These are phyloP conservation scores for Sander lucioperca DNA, from an alignment of 2,113 vertebrate species.

Conservation along the genomic window DNA sequence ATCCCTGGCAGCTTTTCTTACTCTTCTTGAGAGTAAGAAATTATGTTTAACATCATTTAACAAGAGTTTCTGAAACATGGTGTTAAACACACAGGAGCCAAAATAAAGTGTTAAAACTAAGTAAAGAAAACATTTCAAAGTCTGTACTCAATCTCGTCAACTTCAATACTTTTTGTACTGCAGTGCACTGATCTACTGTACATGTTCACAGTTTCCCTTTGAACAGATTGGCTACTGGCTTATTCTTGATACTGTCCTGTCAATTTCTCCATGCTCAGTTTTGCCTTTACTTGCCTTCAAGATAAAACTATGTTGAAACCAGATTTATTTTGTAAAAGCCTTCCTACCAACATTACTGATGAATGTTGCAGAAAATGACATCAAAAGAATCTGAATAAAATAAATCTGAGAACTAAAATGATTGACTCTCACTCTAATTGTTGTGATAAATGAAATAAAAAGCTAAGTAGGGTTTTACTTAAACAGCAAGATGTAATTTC, in stretches of 20 bases:
- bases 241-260: slow-evolving; percentile 22
- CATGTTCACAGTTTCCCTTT: slow-evolving; percentile 51
- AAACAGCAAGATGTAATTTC: not conserved
- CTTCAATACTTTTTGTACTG: not conserved
- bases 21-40: not conserved
- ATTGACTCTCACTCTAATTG: slow-evolving; percentile 29
- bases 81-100: not conserved
- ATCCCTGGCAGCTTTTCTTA: not conserved
- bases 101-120: slow-evolving; percentile 49
- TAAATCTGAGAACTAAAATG: slow-evolving; percentile 73
- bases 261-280: slow-evolving; percentile 52
- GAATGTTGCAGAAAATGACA: slow-evolving; percentile 26
- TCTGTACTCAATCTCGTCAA: not conserved
- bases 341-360: slow-evolving; percentile 6
- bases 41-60: not conserved
- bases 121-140: slow-evolving; percentile 41
- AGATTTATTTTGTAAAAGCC: slow-evolving; percentile 71
- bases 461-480: not conserved
- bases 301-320: slow-evolving; percentile 59
- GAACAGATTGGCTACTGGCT: slow-evolving; percentile 42
- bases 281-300: slow-evolving; percentile 39
- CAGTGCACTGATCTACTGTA: slow-evolving; percentile 12
- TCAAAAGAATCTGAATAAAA: slow-evolving; percentile 61
- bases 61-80: not conserved
- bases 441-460: slow-evolving; percentile 4